Conservation (phyloP, 2,113 vertebrate species). For the Salvelinus sp. region DNA sequence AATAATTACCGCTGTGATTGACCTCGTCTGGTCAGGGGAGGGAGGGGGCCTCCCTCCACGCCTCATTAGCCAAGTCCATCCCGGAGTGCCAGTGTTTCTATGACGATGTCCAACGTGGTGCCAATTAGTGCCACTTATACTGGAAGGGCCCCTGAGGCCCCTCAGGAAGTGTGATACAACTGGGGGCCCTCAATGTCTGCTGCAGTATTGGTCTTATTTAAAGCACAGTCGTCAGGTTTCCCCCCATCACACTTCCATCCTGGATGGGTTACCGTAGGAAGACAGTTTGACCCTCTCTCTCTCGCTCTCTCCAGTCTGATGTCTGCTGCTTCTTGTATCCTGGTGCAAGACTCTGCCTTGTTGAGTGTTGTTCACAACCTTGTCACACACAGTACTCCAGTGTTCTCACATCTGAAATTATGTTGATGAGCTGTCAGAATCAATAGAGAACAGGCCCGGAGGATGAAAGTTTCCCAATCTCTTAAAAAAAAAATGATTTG, state of each 20-base stretch:
- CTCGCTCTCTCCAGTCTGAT: no score
- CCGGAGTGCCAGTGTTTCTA: slow-evolving; percentile 43
- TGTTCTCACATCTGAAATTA: slow-evolving; percentile 60
- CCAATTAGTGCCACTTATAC: slow-evolving; percentile 78
- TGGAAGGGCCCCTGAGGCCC: slow-evolving; percentile 39
- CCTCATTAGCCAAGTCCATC: slow-evolving; percentile 68
- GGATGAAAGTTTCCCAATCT: slow-evolving; percentile 53
- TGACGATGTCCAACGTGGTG: slow-evolving; percentile 69
- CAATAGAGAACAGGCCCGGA: slow-evolving; percentile 35
- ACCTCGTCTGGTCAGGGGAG: slow-evolving; percentile 52
- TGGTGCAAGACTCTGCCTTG: slow-evolving; percentile 16
- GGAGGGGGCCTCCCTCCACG: slow-evolving; percentile 20
- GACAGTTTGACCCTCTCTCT: no score
- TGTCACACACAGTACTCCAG: slow-evolving; percentile 54
- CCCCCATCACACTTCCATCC: no score
- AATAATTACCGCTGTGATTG: slow-evolving; percentile 67
- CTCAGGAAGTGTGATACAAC: slow-evolving; percentile 31
- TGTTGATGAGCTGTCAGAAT: slow-evolving; percentile 70
- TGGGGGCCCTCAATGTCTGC: slow-evolving; percentile 18
- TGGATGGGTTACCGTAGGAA: no score
- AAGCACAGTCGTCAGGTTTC: no score
- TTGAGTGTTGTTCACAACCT: slow-evolving; percentile 31
- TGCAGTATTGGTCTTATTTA: slow-evolving; percentile 37
- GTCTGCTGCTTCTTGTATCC: slow-evolving; percentile 14
- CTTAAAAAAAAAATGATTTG: background rate